These are phyloP conservation scores for Burhinus oedicnemus DNA, from an alignment of 2,113 vertebrate genomes.

Conservation along the genomic window DNA sequence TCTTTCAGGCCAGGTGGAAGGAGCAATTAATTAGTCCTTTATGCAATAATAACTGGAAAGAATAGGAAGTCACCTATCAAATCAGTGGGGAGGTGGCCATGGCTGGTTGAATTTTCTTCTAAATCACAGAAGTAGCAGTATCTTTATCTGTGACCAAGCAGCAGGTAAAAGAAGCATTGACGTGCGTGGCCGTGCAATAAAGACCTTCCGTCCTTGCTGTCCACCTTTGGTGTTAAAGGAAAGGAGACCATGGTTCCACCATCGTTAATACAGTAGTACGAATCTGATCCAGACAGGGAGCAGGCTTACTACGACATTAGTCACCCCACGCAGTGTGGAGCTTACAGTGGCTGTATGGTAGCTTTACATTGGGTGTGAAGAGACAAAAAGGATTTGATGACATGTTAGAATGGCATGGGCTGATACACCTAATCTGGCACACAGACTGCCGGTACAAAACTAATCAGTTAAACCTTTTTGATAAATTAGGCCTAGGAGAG, in stretches of 20 bases:
- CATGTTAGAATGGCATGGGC: not conserved
- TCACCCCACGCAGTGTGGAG: not conserved
- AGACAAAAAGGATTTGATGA: not conserved
- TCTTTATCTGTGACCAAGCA: not conserved
- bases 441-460: not conserved
- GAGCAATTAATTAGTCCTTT: not conserved
- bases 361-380: not conserved
- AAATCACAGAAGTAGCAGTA: too few species aligned
- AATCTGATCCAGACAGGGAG: not conserved
- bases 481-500: not conserved
- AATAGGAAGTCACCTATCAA: not conserved
- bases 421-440: not conserved
- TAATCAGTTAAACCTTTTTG: not conserved
- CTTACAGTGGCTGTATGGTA: too few species aligned
- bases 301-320: not conserved
- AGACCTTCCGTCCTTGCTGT: not conserved
- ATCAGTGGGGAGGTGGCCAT: not conserved
- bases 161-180: not conserved
- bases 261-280: rapidly evolving
- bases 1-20: not conserved
- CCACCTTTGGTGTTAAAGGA: not conserved
- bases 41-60: not conserved
- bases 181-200: rapidly evolving
- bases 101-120: not conserved
- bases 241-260: not conserved